Base-by-base conservation (phyloP, 2,113 vertebrate genomes). In the Vulpes vulpes region DNA sequence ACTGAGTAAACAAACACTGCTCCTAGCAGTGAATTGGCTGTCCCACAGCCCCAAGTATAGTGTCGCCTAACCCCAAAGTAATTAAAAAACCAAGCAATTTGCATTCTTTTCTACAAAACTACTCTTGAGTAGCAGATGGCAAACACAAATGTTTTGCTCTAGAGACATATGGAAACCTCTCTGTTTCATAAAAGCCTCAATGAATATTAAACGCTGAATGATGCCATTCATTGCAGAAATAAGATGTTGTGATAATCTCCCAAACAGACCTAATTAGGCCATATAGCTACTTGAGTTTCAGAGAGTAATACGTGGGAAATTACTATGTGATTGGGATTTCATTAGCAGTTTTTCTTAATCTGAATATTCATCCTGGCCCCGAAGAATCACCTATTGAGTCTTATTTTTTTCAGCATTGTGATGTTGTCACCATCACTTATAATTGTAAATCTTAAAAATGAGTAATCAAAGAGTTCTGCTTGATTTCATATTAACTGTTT, bases 41-140 rank as follows among this genome's bases (percentile, higher is more conserved):
- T 89, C 93, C 87, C 92, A 95, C 76, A 97, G 79, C 83, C 94
- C 84, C 86, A 89, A 94, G 90, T 0, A 1, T 84, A 88, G 9
- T 67, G 82, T 96, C 93, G 73, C 94, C 94, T 91, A 94, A 93
- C 94, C 95, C 59, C 38, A 79, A 89, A 90, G 94, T 98, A 98
- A 98, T 98, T 98, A 98, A 98, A 98, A 97, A 98, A 97, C 82
- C 62, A 95, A 97, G 95, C 57, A 32, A 98, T 98, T 98, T 98
- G 98, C 98, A 98, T 98, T 98, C 97, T 98, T 98, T 98, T 93
- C 97, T 96, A 91, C 97, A 97, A 98, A 99, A 98, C 91, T 90
- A 78, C 92, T 86, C 91, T 97, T 90, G 97, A 98, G 96, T 97
- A 98, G 97, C 98, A 99, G 98, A 98, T 99, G 98, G 98, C 2